Evolutionary conservation across 2,888 invertebrate genomes (phyloP), one percentile per base, ranked within the genome.

Genomic region (Sceliomorpha sp.): DNA sequence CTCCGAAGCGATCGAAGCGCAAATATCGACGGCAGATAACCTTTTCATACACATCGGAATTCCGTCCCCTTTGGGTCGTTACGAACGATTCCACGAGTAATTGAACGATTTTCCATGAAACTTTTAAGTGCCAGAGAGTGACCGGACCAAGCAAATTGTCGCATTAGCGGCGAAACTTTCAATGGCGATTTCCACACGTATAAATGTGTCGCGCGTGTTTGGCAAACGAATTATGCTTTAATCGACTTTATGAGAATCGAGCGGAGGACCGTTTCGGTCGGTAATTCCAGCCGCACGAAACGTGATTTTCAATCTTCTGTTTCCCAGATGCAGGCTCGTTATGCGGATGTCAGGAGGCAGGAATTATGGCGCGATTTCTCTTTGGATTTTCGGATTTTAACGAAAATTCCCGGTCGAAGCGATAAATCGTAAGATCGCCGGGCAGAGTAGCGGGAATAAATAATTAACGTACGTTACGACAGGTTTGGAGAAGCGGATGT

Each of bases 211-310:
- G 59, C 42, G 50, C 59, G 59, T 51, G 60, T 60, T 60, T 51
- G 51, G 60, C 60, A 53, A 62, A 53, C 62, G 53, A 53, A 62
- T 62, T 62, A 62, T 44, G 40, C 53, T 62, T 53, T 62, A 53
- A 62, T 53, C 44, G 53, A 47, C 53, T 62, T 62, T 53, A 53
- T 36, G 50, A 53, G 62, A 40, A 47, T 51, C 32, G 40, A 45
- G 53, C n/a, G 51, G 29, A 15, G 45, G 1, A 44, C 39, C 45
- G 39, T n/a, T 59, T 50, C 29, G 36, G 34, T 42, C 39, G 37
- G 32, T n/a, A 20, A 14, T 1, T n/a, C 15, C 12, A 10, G 20
- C 31, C 51, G 31, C 45, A 37, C 53, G 32, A 37, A 62, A 47
- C 53, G 51, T 62, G 51, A 55, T 42, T 42, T 44, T 56, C 63